Base-by-base conservation (phyloP, 2,888 invertebrate genomes). In the Hybos culiciformis region DNA sequence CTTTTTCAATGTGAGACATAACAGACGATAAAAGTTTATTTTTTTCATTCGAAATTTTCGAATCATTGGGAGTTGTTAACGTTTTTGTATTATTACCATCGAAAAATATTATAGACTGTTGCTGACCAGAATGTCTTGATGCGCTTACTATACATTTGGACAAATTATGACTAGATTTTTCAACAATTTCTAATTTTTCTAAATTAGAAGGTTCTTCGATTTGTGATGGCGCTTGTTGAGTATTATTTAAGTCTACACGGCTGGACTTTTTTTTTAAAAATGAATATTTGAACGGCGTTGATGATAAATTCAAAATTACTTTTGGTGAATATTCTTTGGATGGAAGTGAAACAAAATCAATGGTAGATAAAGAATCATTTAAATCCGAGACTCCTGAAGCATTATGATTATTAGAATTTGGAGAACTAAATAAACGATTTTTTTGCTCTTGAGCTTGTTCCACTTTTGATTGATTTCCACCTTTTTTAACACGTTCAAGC, bases 381-480 rank as follows among this genome's bases (percentile, higher is more conserved):
- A 11, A n/a, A 5, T n/a, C 12, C 9, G 14, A 5, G n/a, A 4
- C 19, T 19, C 18, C 17, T 5, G 34, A 7, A 18, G 43, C 34
- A 46, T 46, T 11, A 44, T 44, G n/a, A 50, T 47, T 29, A 24
- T 32, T 24, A 3, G 41, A 14, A 41, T 48, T 50, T 17, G 51
- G 46, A 12, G 56, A 54, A 47, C 51, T 56, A 41, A 58, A 59
- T 11, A 58, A 51, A n/a, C 59, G 56, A 51, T 57, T 59, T 46
- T 79, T 75, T 57, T 86, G 85, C 51, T 85, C 81, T 53, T 82
- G 83, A 54, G 83, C 78, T 51, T 80, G 72, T 24, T 80, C 77
- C 23, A 78, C 71, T 37, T 77, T 73, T 1, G 71, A 68, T 41
- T 59, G 69, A 18, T 71, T 68, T 0, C 83, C 83, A 29, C 78